Evolutionary conservation across 2,113 vertebrate species (phyloP).

Genomic region (Theropithecus gelada): DNA sequence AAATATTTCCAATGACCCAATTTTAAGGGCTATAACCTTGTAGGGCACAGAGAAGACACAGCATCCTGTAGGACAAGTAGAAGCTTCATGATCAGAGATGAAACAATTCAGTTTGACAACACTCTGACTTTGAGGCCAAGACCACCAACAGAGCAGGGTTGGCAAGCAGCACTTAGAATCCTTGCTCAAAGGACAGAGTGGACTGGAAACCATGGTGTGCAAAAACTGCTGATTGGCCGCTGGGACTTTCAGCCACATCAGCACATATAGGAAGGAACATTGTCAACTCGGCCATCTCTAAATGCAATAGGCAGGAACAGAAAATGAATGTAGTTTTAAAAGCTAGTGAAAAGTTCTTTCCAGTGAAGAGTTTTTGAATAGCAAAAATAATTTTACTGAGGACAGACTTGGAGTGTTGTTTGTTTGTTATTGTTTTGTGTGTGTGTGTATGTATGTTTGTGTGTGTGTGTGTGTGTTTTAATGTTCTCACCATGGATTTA

Average conservation of each 20-base stretch:
- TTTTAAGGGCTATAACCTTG: constrained; percentile 65
- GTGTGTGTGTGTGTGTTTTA: neutral
- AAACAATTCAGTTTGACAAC: constrained; percentile 65
- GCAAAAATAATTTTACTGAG: neutral
- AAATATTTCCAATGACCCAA: constrained; percentile 64
- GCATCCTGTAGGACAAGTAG: constrained; percentile 49
- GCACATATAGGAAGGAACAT: constrained; percentile 30
- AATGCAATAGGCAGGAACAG: neutral
- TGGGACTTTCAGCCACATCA: constrained; percentile 58
- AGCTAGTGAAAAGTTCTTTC: neutral
- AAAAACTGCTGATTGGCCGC: constrained; percentile 49
- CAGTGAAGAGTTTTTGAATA: neutral
- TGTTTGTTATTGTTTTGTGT: neutral
- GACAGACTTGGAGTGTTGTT: neutral
- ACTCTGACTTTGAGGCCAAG: constrained; percentile 59
- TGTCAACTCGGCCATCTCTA: neutral
- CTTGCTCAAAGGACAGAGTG: constrained; percentile 61
- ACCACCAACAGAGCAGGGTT: constrained; percentile 66
- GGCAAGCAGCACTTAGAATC: constrained; percentile 41
- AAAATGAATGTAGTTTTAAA: neutral
- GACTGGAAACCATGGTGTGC: neutral
- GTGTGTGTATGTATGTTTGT: neutral
- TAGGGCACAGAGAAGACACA: constrained; percentile 45
- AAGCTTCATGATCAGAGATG: constrained; percentile 62
- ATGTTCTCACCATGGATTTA: neutral